Percentiles rank a stretch among this genome's conserved stretches.
Evolutionary conservation across 1,140 invertebrate genomes (phyloP).

Genomic region (Batillaria attramentaria): DNA sequence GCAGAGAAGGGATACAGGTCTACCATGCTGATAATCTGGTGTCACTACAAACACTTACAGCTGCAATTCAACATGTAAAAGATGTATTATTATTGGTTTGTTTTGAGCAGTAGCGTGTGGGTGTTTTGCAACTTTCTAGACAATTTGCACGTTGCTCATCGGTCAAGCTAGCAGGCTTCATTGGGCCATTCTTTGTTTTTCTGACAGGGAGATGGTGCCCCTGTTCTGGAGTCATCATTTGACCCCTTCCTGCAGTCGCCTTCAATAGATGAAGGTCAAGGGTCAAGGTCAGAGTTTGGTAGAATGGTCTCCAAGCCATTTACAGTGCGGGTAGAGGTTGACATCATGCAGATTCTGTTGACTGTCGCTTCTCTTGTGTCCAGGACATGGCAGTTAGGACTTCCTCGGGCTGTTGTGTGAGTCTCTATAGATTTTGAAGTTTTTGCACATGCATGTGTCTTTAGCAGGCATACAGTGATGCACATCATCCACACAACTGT

Average conservation of each 20-base stretch:
- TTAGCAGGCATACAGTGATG: background rate
- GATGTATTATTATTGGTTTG: too few species aligned
- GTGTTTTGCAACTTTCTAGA: too few species aligned
- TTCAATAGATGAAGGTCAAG: constrained; percentile 25
- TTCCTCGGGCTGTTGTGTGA: constrained; percentile 92
- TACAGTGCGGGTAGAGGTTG: constrained; percentile 74
- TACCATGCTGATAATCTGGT: too few species aligned
- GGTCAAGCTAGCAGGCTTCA: background rate
- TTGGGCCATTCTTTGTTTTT: background rate
- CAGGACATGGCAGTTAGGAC: constrained; percentile 86
- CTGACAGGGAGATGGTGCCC: constrained; percentile 57
- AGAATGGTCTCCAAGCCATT: constrained; percentile 54
- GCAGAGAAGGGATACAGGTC: too few species aligned
- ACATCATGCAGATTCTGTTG: constrained; percentile 82
- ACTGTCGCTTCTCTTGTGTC: constrained; percentile 82
- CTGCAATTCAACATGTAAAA: too few species aligned
- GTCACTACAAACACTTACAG: too few species aligned
- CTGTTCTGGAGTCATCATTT: constrained; percentile 27
- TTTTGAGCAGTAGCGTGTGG: too few species aligned
- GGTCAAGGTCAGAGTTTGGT: background rate
- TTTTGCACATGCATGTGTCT: background rate
- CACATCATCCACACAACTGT: too few species aligned
- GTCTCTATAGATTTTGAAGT: constrained; percentile 58
- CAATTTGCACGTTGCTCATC: too few species aligned
- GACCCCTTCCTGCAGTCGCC: constrained; percentile 14